phyloP scores from a whole-genome alignment of 2,797 vertebrate species.

The Chaunax sp. region DNA sequence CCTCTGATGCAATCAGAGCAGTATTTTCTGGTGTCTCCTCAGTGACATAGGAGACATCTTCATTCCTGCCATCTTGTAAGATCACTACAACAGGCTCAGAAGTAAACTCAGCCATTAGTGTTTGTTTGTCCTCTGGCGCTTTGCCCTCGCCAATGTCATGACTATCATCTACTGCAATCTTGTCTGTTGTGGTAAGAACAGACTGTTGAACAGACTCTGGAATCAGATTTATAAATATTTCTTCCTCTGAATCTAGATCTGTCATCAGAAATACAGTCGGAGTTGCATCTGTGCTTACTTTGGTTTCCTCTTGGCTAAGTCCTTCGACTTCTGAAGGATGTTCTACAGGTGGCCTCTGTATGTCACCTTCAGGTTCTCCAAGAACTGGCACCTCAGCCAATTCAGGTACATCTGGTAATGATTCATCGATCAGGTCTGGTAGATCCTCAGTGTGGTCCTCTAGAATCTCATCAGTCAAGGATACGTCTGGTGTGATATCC shows the following conservation, averaged over 20 bases:
- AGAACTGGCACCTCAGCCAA: background rate
- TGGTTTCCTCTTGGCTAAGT: background rate
- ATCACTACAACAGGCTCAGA: constrained; percentile 16
- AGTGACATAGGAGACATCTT: background rate
- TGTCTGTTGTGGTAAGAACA: background rate
- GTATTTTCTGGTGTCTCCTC: background rate
- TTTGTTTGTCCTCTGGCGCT: background rate
- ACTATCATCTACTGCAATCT: background rate
- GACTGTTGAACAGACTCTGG: constrained; percentile 15
- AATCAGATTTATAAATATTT: constrained; percentile 14
- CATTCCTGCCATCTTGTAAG: constrained; percentile 19
- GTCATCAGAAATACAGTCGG: constrained; percentile 27
- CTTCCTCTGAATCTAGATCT: constrained; percentile 26
- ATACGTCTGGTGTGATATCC: background rate
- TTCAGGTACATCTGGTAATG: background rate
- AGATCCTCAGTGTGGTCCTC: constrained; percentile 9
- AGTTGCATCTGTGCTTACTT: background rate
- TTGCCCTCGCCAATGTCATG: constrained; percentile 6
- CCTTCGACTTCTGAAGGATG: constrained; percentile 12
- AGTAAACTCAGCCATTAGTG: background rate
- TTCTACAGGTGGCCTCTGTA: background rate
- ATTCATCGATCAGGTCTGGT: background rate
- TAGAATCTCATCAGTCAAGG: background rate
- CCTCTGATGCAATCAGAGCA: background rate
- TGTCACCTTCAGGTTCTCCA: constrained; percentile 19